Evolutionary conservation across 2,797 vertebrate genomes (phyloP).

Genomic region (Miichthys miiuy): DNA sequence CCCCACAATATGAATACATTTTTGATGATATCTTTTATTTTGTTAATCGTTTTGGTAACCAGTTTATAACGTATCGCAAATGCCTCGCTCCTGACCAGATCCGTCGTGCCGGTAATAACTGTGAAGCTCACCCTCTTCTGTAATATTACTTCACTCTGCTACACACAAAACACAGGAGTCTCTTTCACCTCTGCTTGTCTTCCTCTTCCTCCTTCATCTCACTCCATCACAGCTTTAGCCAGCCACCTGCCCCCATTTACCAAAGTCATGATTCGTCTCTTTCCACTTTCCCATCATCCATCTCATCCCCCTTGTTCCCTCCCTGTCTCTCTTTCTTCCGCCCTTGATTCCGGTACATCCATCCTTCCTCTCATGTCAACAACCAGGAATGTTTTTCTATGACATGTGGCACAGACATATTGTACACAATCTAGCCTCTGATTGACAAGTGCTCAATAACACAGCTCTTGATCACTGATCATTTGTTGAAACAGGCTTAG

Average conservation of each 20-base stretch:
- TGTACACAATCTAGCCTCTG: not conserved
- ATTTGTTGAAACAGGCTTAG: not conserved
- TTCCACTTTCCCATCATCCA: slow-evolving; percentile 47
- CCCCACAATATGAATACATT: too few relatives aligned
- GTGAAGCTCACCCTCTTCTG: too few relatives aligned
- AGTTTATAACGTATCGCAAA: too few relatives aligned
- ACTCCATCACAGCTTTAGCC: slow-evolving; percentile 20
- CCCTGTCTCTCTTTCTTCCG: slow-evolving; percentile 19
- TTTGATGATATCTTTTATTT: too few relatives aligned
- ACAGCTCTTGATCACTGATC: not conserved
- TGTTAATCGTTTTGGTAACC: too few relatives aligned
- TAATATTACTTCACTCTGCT: too few relatives aligned
- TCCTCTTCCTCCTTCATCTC: slow-evolving; percentile 2
- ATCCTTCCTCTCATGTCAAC: slow-evolving; percentile 35
- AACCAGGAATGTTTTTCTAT: slow-evolving; percentile 23
- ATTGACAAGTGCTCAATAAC: slow-evolving; percentile 18
- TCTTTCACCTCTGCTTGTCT: slow-evolving; percentile 12
- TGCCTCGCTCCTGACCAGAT: too few relatives aligned
- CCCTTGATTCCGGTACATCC: slow-evolving; percentile 12
- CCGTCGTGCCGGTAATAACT: too few relatives aligned
- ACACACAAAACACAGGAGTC: not conserved
- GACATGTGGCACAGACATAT: not conserved
- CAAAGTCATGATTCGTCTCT: slow-evolving; percentile 29
- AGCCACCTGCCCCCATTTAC: slow-evolving; percentile 32
- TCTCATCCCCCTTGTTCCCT: slow-evolving; percentile 43